Conservation (phyloP, 2,888 invertebrate species). For the Drosophila nr. fundita region DNA sequence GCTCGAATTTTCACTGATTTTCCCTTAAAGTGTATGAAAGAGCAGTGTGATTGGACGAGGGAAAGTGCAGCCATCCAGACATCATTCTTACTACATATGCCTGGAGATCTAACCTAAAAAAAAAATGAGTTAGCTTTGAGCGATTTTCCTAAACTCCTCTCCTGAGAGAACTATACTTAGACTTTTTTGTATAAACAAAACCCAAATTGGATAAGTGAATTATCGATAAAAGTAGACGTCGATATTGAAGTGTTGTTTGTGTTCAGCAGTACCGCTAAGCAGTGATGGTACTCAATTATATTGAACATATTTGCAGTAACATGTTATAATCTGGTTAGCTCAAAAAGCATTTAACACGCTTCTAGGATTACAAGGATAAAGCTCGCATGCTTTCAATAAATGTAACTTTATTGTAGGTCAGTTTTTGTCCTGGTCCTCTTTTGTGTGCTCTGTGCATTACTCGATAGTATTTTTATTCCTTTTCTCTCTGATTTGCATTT, state of each 20-base stretch:
- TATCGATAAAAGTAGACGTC: background rate
- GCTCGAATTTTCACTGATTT: background rate
- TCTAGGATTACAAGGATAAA: slow-evolving; percentile 16
- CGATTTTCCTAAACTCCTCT: background rate
- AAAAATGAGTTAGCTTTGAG: background rate
- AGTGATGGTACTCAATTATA: background rate
- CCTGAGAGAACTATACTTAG: background rate
- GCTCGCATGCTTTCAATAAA: background rate
- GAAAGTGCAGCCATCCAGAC: background rate
- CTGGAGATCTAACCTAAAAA: background rate
- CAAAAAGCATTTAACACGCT: slow-evolving; percentile 5
- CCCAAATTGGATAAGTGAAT: background rate
- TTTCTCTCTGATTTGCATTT: slow-evolving; percentile 16
- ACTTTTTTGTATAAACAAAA: background rate
- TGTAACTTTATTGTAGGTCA: background rate
- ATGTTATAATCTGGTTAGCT: background rate
- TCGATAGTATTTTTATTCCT: background rate
- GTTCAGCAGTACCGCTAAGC: background rate
- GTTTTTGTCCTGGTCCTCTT: background rate
- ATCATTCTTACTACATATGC: background rate
- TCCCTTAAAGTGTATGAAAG: background rate
- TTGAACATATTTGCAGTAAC: background rate
- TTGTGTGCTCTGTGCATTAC: background rate
- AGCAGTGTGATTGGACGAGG: background rate
- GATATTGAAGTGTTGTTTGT: background rate